Percentiles rank a stretch among this genome's conserved stretches.
Evolutionary conservation across 2,797 vertebrate genomes (phyloP).

Genomic region (Sciurus carolinensis): DNA sequence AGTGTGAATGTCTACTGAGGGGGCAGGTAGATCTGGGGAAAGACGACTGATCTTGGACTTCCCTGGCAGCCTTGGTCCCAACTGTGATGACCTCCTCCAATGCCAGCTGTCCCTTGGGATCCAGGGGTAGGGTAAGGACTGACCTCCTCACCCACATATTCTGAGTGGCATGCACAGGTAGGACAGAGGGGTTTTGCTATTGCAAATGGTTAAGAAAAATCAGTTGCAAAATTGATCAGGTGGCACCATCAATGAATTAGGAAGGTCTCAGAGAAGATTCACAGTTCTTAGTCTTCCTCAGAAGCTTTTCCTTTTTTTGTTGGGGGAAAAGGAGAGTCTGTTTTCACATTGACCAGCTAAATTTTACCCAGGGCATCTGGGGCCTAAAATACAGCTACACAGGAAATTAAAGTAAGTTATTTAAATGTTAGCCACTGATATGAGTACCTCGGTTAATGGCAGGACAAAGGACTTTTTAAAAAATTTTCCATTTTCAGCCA

Average conservation of each 20-base stretch:
- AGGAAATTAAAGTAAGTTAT: constrained; percentile 56
- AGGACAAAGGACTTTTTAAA: neutral
- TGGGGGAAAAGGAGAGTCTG: neutral
- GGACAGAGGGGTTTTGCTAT: constrained; percentile 89
- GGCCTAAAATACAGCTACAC: neutral
- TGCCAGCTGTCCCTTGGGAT: constrained; percentile 77
- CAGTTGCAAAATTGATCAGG: constrained; percentile 81
- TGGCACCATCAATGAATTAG: constrained; percentile 84
- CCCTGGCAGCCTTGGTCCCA: neutral
- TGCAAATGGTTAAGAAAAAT: constrained; percentile 90
- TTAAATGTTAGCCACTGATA: neutral
- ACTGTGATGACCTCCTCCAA: constrained; percentile 41
- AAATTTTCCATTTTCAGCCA: constrained; percentile 9
- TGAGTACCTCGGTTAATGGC: neutral
- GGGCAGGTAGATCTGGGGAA: neutral
- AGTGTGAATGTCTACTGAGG: neutral
- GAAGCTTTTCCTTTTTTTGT: constrained; percentile 57
- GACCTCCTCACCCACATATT: constrained; percentile 84
- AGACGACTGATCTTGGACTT: neutral
- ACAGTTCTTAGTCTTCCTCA: constrained; percentile 47
- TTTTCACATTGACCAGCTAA: constrained; percentile 5
- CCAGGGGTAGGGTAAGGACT: constrained; percentile 87
- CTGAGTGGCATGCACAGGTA: constrained; percentile 84
- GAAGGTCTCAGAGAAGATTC: constrained; percentile 83
- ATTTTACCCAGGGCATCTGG: neutral